phyloP scores from a whole-genome alignment of 2,113 vertebrate species.

The Zapus hudsonius region DNA sequence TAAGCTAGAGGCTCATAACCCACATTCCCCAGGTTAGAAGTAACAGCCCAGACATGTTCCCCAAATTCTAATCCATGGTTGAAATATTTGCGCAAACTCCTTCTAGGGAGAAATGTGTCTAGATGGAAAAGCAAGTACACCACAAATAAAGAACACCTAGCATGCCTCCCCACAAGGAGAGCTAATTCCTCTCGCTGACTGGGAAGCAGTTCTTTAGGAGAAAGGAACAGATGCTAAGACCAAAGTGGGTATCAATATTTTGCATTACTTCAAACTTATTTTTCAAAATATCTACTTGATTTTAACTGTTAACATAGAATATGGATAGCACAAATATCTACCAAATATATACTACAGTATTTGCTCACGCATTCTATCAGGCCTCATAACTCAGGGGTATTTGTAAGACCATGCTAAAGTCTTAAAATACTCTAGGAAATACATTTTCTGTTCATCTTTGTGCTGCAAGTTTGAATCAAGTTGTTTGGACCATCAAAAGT shows the following conservation, averaged over 20 bases:
- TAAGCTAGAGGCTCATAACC: not conserved
- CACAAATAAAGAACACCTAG: not conserved
- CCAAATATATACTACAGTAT: not conserved
- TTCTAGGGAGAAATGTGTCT: not conserved
- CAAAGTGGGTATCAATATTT: not conserved
- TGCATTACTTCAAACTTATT: not conserved
- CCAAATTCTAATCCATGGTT: not conserved
- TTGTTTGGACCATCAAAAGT: not conserved
- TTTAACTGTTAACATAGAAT: constrained; percentile 8
- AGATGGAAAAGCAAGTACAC: not conserved
- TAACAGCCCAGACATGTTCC: not conserved
- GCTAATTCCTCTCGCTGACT: not conserved
- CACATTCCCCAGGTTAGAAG: not conserved
- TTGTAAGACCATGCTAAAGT: not conserved
- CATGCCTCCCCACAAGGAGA: not conserved
- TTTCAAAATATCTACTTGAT: not conserved
- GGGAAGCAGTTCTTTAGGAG: not conserved
- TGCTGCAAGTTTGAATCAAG: not conserved
- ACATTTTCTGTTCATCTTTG: not conserved
- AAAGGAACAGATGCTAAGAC: not conserved
- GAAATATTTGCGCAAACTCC: not conserved
- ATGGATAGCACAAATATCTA: not conserved
- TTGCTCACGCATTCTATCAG: not conserved
- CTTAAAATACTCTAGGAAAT: not conserved
- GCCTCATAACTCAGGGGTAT: not conserved